These are phyloP conservation scores for Bombylius discolor DNA, from an alignment of 2,888 invertebrate species.

Conservation along the genomic window DNA sequence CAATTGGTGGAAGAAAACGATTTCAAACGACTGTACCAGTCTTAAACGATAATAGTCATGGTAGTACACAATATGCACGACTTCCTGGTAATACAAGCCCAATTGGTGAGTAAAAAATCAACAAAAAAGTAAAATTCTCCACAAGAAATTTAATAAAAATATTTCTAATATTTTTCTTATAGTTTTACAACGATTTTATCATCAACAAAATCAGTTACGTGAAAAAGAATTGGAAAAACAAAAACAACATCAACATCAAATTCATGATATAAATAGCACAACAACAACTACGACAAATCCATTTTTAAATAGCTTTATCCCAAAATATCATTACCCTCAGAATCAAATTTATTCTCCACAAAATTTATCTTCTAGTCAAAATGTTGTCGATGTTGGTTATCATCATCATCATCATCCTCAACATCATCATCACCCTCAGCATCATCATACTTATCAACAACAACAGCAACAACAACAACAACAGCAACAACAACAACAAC, in stretches of 20 bases:
- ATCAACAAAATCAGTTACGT: constrained; percentile 60
- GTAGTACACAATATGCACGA: constrained; percentile 19
- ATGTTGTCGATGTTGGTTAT: constrained; percentile 2
- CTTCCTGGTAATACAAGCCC: constrained; percentile 61
- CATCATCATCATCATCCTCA: constrained; percentile 3
- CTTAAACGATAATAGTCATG: constrained; percentile 19
- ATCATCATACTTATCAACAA: constrained; percentile 2
- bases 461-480: constrained; percentile 1
- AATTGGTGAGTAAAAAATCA: constrained; percentile 34
- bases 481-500: constrained; percentile 3
- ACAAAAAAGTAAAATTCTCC: no score
- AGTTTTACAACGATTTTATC: constrained; percentile 63
- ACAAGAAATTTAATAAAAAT: background rate
- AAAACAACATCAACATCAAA: constrained; percentile 16
- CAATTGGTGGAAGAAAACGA: constrained; percentile 18
- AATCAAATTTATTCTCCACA: constrained; percentile 13
- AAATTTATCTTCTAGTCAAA: constrained; percentile 8
- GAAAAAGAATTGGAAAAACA: constrained; percentile 37
- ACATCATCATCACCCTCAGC: constrained; percentile 4
- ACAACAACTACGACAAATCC: constrained; percentile 23
- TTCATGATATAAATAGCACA: background rate
- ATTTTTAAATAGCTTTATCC: constrained; percentile 29
- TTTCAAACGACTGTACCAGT: constrained; percentile 21
- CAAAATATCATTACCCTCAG: constrained; percentile 15
- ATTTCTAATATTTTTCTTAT: constrained; percentile 1